phyloP scores from a whole-genome alignment of 2,888 invertebrate species.

The Cacoxenus indagator region DNA sequence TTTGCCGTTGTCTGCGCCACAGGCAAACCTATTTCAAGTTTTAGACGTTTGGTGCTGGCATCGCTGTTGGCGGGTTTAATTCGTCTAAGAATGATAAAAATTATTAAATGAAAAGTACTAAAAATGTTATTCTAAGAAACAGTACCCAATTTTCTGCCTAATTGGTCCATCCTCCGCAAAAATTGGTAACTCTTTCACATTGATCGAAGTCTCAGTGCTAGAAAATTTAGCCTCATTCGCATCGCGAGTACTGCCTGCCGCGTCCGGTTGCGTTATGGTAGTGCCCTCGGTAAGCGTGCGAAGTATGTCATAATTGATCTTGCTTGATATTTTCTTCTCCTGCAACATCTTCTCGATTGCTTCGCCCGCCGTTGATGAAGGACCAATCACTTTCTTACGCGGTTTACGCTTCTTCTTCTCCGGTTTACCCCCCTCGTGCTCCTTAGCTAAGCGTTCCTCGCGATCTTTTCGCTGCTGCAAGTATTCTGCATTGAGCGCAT shows the following conservation, averaged over 20 bases:
- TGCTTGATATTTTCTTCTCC: slow-evolving; percentile 94
- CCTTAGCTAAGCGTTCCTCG: slow-evolving; percentile 84
- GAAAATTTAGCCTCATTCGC: too few relatives aligned
- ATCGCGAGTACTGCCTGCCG: too few relatives aligned
- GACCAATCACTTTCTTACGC: slow-evolving; percentile 77
- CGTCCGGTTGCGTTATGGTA: background rate
- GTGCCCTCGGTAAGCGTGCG: slow-evolving; percentile 76
- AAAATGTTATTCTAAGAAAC: too few relatives aligned
- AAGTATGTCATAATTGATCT: slow-evolving; percentile 98
- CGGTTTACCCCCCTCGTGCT: slow-evolving; percentile 89
- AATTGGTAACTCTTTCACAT: slow-evolving; percentile 44
- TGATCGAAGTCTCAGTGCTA: slow-evolving; percentile 18
- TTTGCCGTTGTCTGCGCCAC: slow-evolving; percentile 52
- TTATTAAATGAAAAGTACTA: background rate
- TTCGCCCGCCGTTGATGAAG: slow-evolving; percentile 83
- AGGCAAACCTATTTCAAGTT: slow-evolving; percentile 59
- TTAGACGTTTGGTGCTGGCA: slow-evolving; percentile 56
- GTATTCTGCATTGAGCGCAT: slow-evolving; percentile 87
- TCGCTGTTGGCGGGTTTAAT: slow-evolving; percentile 55
- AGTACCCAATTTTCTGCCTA: slow-evolving; percentile 43
- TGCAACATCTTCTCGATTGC: slow-evolving; percentile 97
- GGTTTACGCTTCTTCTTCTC: slow-evolving; percentile 82
- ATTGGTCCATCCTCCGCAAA: slow-evolving; percentile 54
- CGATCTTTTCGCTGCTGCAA: slow-evolving; percentile 88
- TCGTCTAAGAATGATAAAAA: too few relatives aligned